These are phyloP conservation scores for Euthynnus affinis DNA, from an alignment of 2,797 vertebrate genomes.

Conservation along the genomic window DNA sequence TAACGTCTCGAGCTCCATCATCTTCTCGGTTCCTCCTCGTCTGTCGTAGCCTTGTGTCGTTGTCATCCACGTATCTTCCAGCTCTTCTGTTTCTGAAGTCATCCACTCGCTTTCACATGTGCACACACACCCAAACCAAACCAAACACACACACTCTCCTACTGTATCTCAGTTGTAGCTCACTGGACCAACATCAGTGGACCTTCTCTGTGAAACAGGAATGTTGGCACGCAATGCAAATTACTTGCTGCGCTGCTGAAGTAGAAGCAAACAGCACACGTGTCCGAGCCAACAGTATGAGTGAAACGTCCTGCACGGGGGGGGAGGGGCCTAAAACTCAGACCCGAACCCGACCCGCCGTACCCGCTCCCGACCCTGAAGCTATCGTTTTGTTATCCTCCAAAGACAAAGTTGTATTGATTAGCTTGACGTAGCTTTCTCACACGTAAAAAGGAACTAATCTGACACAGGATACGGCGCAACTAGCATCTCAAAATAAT, in stretches of 20 bases:
- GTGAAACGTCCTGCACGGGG: constrained; percentile 10
- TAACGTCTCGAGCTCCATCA: neutral
- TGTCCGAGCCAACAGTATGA: constrained; percentile 51
- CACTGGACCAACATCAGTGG: constrained; percentile 67
- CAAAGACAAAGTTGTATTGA: neutral
- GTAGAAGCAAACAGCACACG: constrained; percentile 52
- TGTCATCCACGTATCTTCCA: constrained; percentile 13
- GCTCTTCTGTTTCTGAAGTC: constrained; percentile 16
- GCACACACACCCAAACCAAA: constrained; percentile 2
- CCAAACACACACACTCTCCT: constrained; percentile 8
- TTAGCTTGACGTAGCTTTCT: neutral
- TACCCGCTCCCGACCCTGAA: no score
- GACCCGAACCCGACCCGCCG: no score
- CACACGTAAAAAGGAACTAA: no score
- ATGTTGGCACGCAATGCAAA: constrained; percentile 71
- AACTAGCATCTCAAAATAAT: no score
- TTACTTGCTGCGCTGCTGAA: constrained; percentile 65
- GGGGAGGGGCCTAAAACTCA: no score
- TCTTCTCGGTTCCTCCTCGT: neutral
- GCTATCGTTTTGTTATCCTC: no score
- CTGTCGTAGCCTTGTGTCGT: neutral
- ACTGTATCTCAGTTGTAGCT: constrained; percentile 35
- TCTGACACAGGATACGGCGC: no score
- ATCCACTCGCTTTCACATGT: constrained; percentile 1
- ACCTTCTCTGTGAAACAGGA: constrained; percentile 70